phyloP scores from a whole-genome alignment of 2,113 vertebrate genomes.

The Vulpes lagopus region DNA sequence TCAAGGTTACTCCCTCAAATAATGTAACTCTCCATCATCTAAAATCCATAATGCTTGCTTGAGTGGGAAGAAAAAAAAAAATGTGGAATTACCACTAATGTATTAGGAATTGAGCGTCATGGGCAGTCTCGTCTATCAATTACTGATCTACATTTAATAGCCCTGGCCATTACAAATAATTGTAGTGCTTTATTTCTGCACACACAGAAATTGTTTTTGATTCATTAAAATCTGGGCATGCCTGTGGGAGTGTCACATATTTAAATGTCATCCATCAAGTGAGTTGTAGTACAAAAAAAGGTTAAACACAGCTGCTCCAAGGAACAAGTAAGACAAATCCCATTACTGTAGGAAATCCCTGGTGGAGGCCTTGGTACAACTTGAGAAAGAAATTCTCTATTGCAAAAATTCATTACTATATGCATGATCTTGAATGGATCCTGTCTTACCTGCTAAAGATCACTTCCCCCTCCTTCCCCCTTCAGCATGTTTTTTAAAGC shows the following conservation, averaged over 20 bases:
- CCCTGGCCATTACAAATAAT: not conserved
- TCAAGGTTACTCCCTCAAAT: not conserved
- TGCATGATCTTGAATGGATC: not conserved
- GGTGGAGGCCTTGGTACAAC: not conserved
- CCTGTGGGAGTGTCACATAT: not conserved
- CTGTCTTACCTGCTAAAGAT: slow-evolving; percentile 16
- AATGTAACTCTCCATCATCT: not conserved
- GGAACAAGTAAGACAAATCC: not conserved
- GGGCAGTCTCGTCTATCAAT: not conserved
- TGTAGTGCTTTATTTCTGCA: not conserved
- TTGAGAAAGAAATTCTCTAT: slow-evolving; percentile 21
- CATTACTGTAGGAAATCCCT: not conserved
- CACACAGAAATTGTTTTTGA: not conserved
- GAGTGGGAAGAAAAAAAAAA: not conserved
- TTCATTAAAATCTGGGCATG: slow-evolving; percentile 42
- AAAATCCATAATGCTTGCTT: slow-evolving; percentile 14
- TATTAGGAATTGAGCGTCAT: not conserved
- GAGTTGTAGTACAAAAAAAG: not conserved
- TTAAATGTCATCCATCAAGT: slow-evolving; percentile 36
- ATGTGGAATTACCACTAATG: not conserved
- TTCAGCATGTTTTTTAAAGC: not conserved
- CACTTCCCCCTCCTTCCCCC: not conserved
- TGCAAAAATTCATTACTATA: slow-evolving; percentile 3
- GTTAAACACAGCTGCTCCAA: not conserved
- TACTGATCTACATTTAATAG: not conserved